Evolutionary conservation across 2,113 vertebrate genomes (phyloP).

Genomic region (Epinephelus cyanopodus): DNA sequence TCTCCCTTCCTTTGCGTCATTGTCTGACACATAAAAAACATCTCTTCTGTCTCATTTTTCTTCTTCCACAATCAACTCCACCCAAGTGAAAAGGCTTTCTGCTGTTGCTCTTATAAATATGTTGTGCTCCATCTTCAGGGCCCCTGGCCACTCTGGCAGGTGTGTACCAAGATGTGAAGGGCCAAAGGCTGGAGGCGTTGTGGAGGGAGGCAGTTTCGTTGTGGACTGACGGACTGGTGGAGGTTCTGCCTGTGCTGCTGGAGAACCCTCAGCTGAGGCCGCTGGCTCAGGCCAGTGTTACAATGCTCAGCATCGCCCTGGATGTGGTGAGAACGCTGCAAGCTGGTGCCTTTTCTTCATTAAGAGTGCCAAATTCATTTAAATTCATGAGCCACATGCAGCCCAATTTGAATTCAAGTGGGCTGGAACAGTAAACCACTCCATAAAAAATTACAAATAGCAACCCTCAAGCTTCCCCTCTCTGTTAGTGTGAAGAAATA

Average conservation of each 20-base stretch:
- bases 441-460: too few relatives aligned
- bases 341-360: background rate
- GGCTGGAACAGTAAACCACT: too few relatives aligned
- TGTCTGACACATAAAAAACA: conserved; percentile 1
- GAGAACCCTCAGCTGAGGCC: conserved; percentile 81
- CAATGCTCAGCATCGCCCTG: conserved; percentile 66
- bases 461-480: too few relatives aligned
- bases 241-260: conserved; percentile 79
- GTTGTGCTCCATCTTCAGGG: conserved; percentile 69
- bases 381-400: too few relatives aligned
- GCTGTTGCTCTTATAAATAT: background rate
- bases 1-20: conserved; percentile 3
- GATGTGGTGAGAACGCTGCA: conserved; percentile 82
- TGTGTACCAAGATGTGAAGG: conserved; percentile 88
- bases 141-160: conserved; percentile 88
- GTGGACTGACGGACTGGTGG: conserved; percentile 74
- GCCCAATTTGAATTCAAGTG: too few relatives aligned
- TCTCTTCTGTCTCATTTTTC: background rate
- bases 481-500: too few relatives aligned
- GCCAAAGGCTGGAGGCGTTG: conserved; percentile 80
- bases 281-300: conserved; percentile 73
- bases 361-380: too few relatives aligned
- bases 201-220: conserved; percentile 82
- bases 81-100: too few relatives aligned
- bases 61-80: background rate